These are phyloP conservation scores for Orgyia antiqua DNA, from an alignment of 2,888 invertebrate species.

Conservation along the genomic window DNA sequence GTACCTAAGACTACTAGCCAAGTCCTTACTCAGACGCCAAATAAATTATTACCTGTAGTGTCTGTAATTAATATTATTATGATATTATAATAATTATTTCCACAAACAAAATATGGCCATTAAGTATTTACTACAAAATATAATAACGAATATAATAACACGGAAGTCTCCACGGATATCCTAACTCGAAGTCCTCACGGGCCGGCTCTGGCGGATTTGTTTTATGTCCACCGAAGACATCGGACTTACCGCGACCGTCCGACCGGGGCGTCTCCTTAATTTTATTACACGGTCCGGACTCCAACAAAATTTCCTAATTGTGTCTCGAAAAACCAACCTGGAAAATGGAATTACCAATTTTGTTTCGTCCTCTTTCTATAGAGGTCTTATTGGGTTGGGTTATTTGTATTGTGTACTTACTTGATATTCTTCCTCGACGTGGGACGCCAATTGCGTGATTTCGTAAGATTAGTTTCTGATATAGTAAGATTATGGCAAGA, in stretches of 20 bases:
- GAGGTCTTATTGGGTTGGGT: slow-evolving; percentile 12
- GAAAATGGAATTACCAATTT: slow-evolving; percentile 59
- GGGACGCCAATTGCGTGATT: slow-evolving; percentile 1
- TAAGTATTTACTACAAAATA: too few species aligned
- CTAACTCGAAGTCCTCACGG: slow-evolving; percentile 33
- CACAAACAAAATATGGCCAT: too few species aligned
- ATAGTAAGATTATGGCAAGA: neutral
- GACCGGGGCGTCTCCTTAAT: slow-evolving; percentile 70
- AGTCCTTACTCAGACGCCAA: too few species aligned
- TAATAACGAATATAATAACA: slow-evolving; percentile 8
- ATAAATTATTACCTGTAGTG: too few species aligned
- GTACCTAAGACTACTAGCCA: too few species aligned
- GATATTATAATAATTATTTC: too few species aligned
- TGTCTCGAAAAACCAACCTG: slow-evolving; percentile 65
- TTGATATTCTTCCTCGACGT: slow-evolving; percentile 7
- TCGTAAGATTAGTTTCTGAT: slow-evolving; percentile 6
- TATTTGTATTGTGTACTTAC: slow-evolving; percentile 8
- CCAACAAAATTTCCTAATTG: slow-evolving; percentile 69
- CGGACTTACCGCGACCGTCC: slow-evolving; percentile 64
- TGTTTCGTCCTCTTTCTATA: slow-evolving; percentile 28
- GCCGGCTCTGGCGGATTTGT: slow-evolving; percentile 64
- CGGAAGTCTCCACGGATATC: slow-evolving; percentile 33
- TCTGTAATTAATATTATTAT: too few species aligned
- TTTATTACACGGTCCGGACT: slow-evolving; percentile 71
- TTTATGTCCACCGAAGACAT: slow-evolving; percentile 69